phyloP scores from a whole-genome alignment of 2,888 invertebrate species.

The Bimastos eiseni region DNA sequence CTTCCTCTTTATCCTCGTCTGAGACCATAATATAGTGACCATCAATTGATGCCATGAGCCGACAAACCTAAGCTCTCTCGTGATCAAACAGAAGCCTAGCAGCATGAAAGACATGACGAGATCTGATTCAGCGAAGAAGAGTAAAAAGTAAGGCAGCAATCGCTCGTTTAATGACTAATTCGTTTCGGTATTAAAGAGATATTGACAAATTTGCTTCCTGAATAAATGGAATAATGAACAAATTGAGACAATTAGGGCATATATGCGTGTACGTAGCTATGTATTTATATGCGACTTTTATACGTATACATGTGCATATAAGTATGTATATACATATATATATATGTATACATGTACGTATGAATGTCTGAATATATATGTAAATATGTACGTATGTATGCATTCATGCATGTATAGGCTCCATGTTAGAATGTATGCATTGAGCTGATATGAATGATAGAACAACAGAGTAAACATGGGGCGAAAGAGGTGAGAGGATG shows the following conservation, averaged over 20 bases:
- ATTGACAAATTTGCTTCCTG: not conserved
- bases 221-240: not conserved
- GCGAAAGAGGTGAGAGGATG: too few species aligned
- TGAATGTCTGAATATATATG: not conserved
- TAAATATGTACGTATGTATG: not conserved
- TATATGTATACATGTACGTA: not conserved
- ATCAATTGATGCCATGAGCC: not conserved
- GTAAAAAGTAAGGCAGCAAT: not conserved
- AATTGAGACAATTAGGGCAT: not conserved
- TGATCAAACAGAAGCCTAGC: not conserved
- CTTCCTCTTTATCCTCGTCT: not conserved
- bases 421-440: not conserved
- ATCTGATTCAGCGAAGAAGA: not conserved
- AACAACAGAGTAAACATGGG: too few species aligned
- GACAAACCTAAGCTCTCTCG: not conserved
- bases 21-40: too few species aligned
- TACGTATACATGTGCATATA: too few species aligned
- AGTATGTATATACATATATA: too few species aligned
- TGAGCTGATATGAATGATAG: too few species aligned
- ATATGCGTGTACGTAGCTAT: not conserved
- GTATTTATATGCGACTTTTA: not conserved
- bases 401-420: not conserved
- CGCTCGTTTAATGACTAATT: not conserved
- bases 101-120: not conserved
- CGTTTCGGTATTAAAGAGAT: not conserved